phyloP scores from a whole-genome alignment of 2,797 vertebrate species.

The Sebastes elongatus region DNA sequence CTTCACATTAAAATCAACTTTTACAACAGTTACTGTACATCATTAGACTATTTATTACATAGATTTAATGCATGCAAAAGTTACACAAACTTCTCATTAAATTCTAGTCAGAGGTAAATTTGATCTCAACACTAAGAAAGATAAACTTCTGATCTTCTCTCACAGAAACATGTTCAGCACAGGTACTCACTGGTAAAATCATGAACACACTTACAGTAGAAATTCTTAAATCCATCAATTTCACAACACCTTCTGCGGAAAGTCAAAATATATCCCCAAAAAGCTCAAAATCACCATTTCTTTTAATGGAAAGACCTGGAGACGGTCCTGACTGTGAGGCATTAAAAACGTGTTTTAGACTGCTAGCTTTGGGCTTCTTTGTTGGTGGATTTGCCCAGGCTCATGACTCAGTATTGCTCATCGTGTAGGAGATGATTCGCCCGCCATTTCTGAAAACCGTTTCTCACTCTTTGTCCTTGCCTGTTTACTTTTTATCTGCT shows the following conservation, averaged over 20 bases:
- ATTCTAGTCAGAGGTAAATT: background rate
- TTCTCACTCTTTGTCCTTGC: slow-evolving; percentile 71
- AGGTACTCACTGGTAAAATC: slow-evolving; percentile 61
- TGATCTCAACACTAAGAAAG: background rate
- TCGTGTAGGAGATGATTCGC: slow-evolving; percentile 76
- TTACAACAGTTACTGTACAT: slow-evolving; percentile 4
- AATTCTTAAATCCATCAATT: slow-evolving; percentile 63
- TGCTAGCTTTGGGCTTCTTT: slow-evolving; percentile 66
- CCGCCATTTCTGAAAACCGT: slow-evolving; percentile 78
- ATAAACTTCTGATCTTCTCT: slow-evolving; percentile 7
- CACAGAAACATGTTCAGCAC: slow-evolving; percentile 24
- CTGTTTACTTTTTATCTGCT: slow-evolving; percentile 47
- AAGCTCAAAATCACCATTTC: slow-evolving; percentile 24
- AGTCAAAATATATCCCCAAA: slow-evolving; percentile 59
- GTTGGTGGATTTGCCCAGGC: slow-evolving; percentile 72
- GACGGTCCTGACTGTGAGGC: slow-evolving; percentile 52
- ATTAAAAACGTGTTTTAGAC: slow-evolving; percentile 71
- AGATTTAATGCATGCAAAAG: slow-evolving; percentile 16
- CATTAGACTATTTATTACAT: background rate
- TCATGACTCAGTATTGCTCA: slow-evolving; percentile 87
- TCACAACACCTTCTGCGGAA: slow-evolving; percentile 47
- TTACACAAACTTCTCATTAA: background rate
- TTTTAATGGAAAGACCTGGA: slow-evolving; percentile 42
- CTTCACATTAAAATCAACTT: slow-evolving; percentile 12
- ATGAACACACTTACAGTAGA: slow-evolving; percentile 58